phyloP scores from a whole-genome alignment of 1,140 invertebrate species.

The Pseudomyrmex gracilis region DNA sequence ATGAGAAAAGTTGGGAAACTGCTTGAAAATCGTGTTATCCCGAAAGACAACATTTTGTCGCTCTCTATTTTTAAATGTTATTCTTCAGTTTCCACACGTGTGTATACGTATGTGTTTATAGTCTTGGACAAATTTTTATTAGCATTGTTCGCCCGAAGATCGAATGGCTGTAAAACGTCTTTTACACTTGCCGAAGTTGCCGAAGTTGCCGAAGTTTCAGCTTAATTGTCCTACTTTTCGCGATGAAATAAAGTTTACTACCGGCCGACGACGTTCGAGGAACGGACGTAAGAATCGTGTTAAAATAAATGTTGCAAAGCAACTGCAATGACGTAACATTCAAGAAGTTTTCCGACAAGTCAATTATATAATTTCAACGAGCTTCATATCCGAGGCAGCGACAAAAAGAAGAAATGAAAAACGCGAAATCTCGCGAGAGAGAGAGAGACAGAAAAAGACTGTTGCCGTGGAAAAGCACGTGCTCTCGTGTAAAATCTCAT shows the following conservation, averaged over 20 bases:
- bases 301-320: slow-evolving; percentile 23
- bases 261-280: background rate
- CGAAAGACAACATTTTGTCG: no score
- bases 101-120: background rate
- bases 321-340: background rate
- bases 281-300: background rate
- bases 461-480: slow-evolving; percentile 17
- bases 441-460: no score
- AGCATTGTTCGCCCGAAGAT: slow-evolving; percentile 1
- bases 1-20: no score
- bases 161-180: background rate
- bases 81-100: no score
- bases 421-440: background rate
- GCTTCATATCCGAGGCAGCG: background rate
- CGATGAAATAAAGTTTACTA: slow-evolving; percentile 20
- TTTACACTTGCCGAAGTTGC: background rate
- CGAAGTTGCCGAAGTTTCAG: slow-evolving; percentile 25
- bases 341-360: slow-evolving; percentile 6
- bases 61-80: no score
- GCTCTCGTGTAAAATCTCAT: slow-evolving; percentile 46
- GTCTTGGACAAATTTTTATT: no score
- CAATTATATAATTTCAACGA: background rate
- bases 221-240: slow-evolving; percentile 36
- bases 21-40: no score
- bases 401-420: background rate